Evolutionary conservation across 2,888 invertebrate genomes (phyloP), one percentile per base, ranked within the genome.

Genomic region (Brachylomia viminalis): DNA sequence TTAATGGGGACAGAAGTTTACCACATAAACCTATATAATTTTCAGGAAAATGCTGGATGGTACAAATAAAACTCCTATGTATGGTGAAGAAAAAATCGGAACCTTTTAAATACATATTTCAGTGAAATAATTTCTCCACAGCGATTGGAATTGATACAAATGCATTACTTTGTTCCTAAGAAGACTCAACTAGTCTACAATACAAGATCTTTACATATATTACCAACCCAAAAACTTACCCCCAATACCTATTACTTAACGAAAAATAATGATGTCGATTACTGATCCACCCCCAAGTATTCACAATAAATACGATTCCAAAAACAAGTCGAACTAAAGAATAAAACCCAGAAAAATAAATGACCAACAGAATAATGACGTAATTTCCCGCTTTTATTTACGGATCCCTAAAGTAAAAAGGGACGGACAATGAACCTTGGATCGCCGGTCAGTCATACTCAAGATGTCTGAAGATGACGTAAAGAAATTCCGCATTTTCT

Each of bases 391-490:
- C 65, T 42, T 77, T 86, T 87, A 87, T 86, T 78, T 79, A 81
- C 62, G 38, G 54, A 30, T 42, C 30, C 62, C 71, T 42, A 62
- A 79, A 79, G 52, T 52, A 77, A 81, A 81, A 83, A 79, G 77
- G 83, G 82, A 73, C 77, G 72, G 70, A 84, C 81, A 81, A 87
- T 85, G 79, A 77, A 75, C 74, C 64, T 61, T 59, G 47, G 68
- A 71, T 64, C 77, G 77, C 68, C 79, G 77, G 85, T 80, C 82
- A 81, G 74, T 82, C 79, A 84, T 86, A 79, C 69, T 71, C 11
- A 69, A 75, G 72, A 85, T 80, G 56, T 75, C 86, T 87, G 87
- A 72, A 73, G 75, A 75, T 86, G 87, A 86, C 88, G 80, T 73
- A 61, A 72, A 77, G 79, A 71, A 84, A 86, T 86, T 73, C 65